Percentiles rank a stretch among this genome's conserved stretches.
Evolutionary conservation across 2,113 vertebrate genomes (phyloP).

Genomic region (Corythaeola cristata): DNA sequence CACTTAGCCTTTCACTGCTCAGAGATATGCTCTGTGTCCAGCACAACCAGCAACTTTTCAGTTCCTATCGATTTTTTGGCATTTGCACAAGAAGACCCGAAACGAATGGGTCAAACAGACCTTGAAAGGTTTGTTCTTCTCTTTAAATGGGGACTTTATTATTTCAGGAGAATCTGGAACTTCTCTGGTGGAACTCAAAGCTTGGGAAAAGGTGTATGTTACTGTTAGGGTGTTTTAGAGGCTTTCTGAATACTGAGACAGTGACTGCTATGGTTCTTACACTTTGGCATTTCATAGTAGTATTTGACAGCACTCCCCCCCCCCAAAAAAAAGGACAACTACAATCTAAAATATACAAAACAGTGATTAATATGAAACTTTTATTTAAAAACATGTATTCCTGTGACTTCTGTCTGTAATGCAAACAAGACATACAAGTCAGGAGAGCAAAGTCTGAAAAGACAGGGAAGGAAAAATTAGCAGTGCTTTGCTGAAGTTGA

Average conservation of each 20-base stretch:
- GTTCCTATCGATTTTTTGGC: not conserved
- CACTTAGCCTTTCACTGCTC: not conserved
- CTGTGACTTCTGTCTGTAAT: not conserved
- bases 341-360: not conserved
- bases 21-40: not conserved
- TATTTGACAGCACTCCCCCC: not conserved
- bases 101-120: not conserved
- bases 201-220: not conserved
- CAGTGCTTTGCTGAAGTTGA: not conserved
- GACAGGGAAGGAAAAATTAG: not conserved
- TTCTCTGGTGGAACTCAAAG: not conserved
- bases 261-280: not conserved
- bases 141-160: not conserved
- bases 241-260: not conserved
- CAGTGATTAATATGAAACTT: not conserved
- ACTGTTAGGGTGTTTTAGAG: not conserved
- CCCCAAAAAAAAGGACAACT: not conserved
- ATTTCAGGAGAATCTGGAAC: not conserved
- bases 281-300: not conserved
- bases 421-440: not conserved
- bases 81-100: not conserved
- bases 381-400: not conserved
- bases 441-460: not conserved
- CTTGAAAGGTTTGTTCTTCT: not conserved
- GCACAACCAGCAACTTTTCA: not conserved